Evolutionary conservation across 2,888 invertebrate genomes (phyloP), one percentile per base, ranked within the genome.

Genomic region (Drosophila gaucha): DNA sequence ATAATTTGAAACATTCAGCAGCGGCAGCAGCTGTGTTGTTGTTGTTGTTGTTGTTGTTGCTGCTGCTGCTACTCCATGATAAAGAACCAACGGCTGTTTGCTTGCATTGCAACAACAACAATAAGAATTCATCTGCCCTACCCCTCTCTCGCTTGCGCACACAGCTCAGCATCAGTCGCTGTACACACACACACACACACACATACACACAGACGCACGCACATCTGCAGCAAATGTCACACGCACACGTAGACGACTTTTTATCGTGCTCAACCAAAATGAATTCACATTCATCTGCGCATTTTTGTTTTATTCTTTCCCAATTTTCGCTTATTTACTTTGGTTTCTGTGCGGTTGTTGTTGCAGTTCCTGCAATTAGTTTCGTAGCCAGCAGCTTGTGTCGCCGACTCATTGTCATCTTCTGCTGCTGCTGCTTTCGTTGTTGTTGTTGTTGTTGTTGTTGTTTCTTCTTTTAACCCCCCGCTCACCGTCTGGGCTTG

Each of bases 81-180:
- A 69, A 85, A 74, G 78, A 72, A 41, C 52, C 51, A 80, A 86
- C 87, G 87, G 85, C 85, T 86, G 87, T 70, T 86, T 68, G 57
- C 54, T 50, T 64, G 46, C 43, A 58, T 9, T 75, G 74, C 62
- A 49, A n/a, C 28, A 43, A 28, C 16, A 41, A 26, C 41, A 28
- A 44, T 63, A 66, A 35, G 20, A 62, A 62, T 46, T 64, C 57
- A 38, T 59, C 62, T 77, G 58, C 49, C 64, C 80, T 71, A 60
- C 76, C 79, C 57, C 72, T 20, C 31, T 50, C 31, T 24, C 41
- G 2, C 31, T 39, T 28, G 30, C 51, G 39, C 56, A 26, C 39
- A 36, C 46, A 63, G 78, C 60, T 78, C 83, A 67, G 54, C 86
- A 74, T 58, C 55, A 55, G 6, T 36, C 35, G n/a, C 1, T 41